Base-by-base conservation (phyloP, 2,113 vertebrate genomes). In the Gracilinanus agilis region DNA sequence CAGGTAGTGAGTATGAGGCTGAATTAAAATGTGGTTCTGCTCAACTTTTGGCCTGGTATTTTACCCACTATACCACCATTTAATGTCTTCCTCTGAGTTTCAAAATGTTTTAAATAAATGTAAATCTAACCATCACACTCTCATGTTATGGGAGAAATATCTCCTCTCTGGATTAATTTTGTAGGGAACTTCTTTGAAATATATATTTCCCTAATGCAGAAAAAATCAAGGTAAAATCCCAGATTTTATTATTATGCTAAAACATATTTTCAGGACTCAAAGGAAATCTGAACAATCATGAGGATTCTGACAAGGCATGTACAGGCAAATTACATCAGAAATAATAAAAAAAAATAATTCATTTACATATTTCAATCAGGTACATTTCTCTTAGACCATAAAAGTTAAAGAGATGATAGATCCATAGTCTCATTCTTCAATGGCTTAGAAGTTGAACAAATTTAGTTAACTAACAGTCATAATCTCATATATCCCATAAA, bases 1-100 rank as follows among this genome's bases (percentile, higher is more conserved):
- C 0, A 34, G 25, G 0, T 29, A 11, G 0, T 10, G 54, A 27
- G 29, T 21, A 2, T 19, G 9, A 53, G 10, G 3, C 0, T 6
- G 3, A 3, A 40, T 61, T 21, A 55, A 2, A 29, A 16, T 27
- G 6, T 0, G 34, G 10, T 9, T 34, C 34, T 16, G 44, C 27
- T 25, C 61, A 25, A 16, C 5, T 61, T 9, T 24, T 25, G 9
- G n/a, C 9, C 10, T 2, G 0, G 23, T 40, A 0, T 3, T 0
- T n/a, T 34, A 1, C 10, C 1, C 44, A 67, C 3, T 83, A 23
- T 6, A 23, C n/a, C 44, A 3, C 9, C 11, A 24, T 24, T 0
- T 0, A 11, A 0, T 11, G 1, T 2, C 1, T 11, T 40, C 19
- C 67, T 40, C 9, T 83, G n/a, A 21, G 67, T 83, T 83, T 40